These are phyloP conservation scores for Metallyticus violacea DNA, from an alignment of 2,888 invertebrate genomes.

Conservation along the genomic window DNA sequence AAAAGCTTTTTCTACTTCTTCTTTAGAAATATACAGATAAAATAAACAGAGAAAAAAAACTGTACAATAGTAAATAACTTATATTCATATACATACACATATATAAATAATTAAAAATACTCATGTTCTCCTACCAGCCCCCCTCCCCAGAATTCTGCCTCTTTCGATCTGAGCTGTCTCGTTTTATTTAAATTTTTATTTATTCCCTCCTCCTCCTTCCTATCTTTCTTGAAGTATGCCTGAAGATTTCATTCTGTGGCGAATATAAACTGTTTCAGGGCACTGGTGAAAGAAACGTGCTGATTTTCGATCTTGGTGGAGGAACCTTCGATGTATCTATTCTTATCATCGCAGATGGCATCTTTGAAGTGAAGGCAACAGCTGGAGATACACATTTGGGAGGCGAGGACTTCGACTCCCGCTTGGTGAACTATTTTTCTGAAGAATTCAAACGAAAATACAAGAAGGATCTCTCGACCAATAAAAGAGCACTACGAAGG, in stretches of 20 bases:
- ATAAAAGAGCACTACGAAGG: neutral
- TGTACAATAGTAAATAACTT: too few relatives aligned
- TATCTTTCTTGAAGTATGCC: too few relatives aligned
- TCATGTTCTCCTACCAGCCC: too few relatives aligned
- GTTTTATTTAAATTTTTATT: too few relatives aligned
- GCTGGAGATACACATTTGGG: neutral
- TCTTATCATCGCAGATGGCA: neutral
- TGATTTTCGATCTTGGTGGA: conserved; percentile 46
- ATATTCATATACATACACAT: too few relatives aligned
- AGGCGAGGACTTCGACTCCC: neutral
- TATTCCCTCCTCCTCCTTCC: too few relatives aligned
- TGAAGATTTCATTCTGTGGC: neutral
- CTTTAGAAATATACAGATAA: too few relatives aligned
- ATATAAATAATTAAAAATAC: too few relatives aligned
- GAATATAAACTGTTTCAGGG: neutral
- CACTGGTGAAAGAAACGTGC: conserved; percentile 44
- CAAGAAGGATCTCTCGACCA: neutral
- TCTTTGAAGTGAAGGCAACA: neutral
- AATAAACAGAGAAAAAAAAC: too few relatives aligned
- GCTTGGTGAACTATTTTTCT: neutral
- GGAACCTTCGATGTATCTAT: conserved; percentile 17
- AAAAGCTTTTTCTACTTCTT: too few relatives aligned
- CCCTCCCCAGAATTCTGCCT: too few relatives aligned
- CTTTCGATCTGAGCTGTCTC: too few relatives aligned
- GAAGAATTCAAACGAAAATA: neutral